phyloP scores from a whole-genome alignment of 2,888 invertebrate species.

The Hyposoter dolosus region DNA sequence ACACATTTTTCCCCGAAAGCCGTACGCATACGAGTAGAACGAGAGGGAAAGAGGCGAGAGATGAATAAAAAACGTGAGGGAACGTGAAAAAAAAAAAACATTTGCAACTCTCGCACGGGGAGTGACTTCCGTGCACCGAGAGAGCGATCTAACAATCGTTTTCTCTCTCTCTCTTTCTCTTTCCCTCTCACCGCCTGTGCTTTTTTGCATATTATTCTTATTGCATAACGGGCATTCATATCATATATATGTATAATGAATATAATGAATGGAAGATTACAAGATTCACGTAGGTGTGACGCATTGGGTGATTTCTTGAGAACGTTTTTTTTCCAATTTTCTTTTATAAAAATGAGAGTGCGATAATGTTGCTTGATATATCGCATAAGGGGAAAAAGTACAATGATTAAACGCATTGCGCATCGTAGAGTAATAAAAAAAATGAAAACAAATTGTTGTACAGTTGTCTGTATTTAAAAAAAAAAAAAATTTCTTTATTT shows the following conservation, averaged over 20 bases:
- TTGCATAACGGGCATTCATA: constrained; percentile 66
- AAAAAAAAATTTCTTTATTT: constrained; percentile 26
- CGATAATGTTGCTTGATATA: constrained; percentile 9
- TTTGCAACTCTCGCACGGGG: constrained; percentile 67
- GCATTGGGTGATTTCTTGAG: constrained; percentile 39
- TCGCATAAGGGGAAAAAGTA: not conserved
- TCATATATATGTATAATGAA: constrained; percentile 52
- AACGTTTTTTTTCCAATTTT: constrained; percentile 18
- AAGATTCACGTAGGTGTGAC: constrained; percentile 57
- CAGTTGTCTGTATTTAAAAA: too few relatives aligned
- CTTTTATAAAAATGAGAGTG: constrained; percentile 36
- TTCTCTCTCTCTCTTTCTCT: constrained; percentile 57
- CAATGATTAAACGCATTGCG: constrained; percentile 34
- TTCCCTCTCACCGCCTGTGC: not conserved
- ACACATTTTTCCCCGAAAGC: not conserved
- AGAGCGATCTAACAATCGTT: constrained; percentile 69
- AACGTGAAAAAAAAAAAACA: constrained; percentile 64
- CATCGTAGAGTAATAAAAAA: constrained; percentile 27
- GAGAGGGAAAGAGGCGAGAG: constrained; percentile 58
- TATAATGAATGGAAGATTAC: constrained; percentile 57
- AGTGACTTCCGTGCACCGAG: constrained; percentile 64
- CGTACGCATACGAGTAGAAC: constrained; percentile 21
- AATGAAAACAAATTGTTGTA: constrained; percentile 20
- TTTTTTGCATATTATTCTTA: constrained; percentile 65
- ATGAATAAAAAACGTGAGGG: constrained; percentile 45